Evolutionary conservation across 2,113 vertebrate genomes (phyloP), one percentile per base, ranked within the genome.

Genomic region (Globicephala melas): DNA sequence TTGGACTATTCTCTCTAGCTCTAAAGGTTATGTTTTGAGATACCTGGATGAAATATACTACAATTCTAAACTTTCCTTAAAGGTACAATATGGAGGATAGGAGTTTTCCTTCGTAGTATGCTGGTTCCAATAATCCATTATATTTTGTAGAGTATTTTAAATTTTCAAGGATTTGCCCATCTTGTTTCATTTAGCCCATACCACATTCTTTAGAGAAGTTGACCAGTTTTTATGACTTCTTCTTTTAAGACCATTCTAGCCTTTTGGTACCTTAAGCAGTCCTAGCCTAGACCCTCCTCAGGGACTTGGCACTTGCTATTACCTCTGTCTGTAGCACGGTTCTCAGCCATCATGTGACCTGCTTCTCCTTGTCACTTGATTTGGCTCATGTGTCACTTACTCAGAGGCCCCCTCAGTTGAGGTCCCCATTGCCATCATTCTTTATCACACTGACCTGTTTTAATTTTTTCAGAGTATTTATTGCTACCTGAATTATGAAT

Each of bases 51-150:
- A 84, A 95, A 53, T 18, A 28, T n/a, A 38, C 0, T n/a, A 13
- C 73, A 82, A 74, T 77, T 96, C 20, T 91, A 62, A 94, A 63
- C 10, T 82, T 85, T 89, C 41, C 68, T 26, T 92, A 74, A 94
- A 96, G 71, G 53, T 74, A 18, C 0, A 80, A 3, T 28, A 28
- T 31, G 12, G 23, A 94, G 47, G 2, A n/a, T 9, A 47, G 58
- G 14, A 70, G 2, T 14, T 89, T 89, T 86, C 93, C 33, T 67
- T 80, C 9, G 31, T 14, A 28, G 12, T 58, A 13, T 38, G 14
- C 84, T 79, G 4, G 15, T 84, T 79, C 41, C 93, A 38, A 13
- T 63, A 67, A 58, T 67, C 20, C 36, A 33, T 31, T 93, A 44
- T 84, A 85, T 47, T 91, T 74, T 68, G 14, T 68, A 68, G 38